Evolutionary conservation across 2,113 vertebrate species (phyloP), one percentile per base, ranked within the genome.

Genomic region (Triplophysa siluroides): DNA sequence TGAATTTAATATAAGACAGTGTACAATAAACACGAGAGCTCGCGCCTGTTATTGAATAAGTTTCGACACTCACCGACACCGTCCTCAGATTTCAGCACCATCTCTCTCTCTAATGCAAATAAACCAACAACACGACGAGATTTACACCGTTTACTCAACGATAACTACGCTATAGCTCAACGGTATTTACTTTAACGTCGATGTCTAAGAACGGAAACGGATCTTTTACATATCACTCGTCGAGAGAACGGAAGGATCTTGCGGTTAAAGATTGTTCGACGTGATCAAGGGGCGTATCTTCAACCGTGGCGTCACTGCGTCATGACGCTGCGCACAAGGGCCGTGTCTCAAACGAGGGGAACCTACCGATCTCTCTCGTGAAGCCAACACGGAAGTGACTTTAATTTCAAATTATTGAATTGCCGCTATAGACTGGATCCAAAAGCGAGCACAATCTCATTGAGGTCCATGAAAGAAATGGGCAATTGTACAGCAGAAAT

Each of bases 31-130:
- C 26, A 29, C 29, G 29, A 33, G 29, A 33, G 29, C 29, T 33
- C 29, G 29, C 29, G 29, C 29, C 4, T 33, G 29, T 33, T 33
- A 33, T 33, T 33, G 29, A 6, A 6, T 16, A 7, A 58, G 14
- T 52, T 16, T 24, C 19, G 63, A 64, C 74, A 92, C 93, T 94
- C 87, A 94, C 93, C 92, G 38, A 93, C 92, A 33, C 92, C 93
- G 87, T 94, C 92, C 88, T 94, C 93, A 2, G 93, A 93, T 56
- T 93, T 94, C 56, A 94, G 77, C 89, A 94, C 93, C 93, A 94
- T 94, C 85, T n/a, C 71, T 74, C 29, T 33, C 16, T 47, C 52
- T 23, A 29, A 18, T 24, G 16, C 14, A 7, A 71, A 56, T 74
- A 81, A 24, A 47, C 11, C 18, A 56, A 66, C 66, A 43, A 33